These are phyloP conservation scores for Plagodis dolabraria DNA, from an alignment of 2,888 invertebrate species.

Conservation along the genomic window DNA sequence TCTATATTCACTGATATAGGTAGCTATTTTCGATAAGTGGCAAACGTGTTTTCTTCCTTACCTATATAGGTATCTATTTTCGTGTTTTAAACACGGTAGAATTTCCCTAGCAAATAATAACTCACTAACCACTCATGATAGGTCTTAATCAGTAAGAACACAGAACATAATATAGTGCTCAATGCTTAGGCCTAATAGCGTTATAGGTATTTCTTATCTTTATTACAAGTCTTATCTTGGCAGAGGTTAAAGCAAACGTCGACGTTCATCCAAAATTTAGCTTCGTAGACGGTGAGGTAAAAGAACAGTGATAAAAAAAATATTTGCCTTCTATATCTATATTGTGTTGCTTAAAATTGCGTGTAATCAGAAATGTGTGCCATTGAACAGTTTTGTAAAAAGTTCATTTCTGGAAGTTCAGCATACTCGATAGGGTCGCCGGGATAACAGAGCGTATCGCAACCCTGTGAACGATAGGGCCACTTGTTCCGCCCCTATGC, in stretches of 20 bases:
- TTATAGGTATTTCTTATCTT: slow-evolving; percentile 27
- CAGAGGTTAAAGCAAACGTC: slow-evolving; percentile 29
- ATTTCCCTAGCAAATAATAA: background rate
- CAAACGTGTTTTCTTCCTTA: slow-evolving; percentile 6
- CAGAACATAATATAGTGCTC: too few relatives aligned
- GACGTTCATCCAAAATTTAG: slow-evolving; percentile 17
- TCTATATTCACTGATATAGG: too few relatives aligned
- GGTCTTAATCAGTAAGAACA: too few relatives aligned
- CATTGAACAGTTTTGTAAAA: slow-evolving; percentile 18
- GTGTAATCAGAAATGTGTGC: background rate
- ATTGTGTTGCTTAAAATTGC: slow-evolving; percentile 7
- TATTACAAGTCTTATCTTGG: slow-evolving; percentile 13
- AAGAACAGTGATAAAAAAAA: too few relatives aligned
- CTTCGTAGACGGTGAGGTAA: background rate
- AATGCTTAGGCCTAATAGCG: background rate
- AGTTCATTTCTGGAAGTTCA: background rate
- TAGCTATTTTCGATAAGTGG: background rate
- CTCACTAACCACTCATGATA: too few relatives aligned
- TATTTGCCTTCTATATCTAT: too few relatives aligned
- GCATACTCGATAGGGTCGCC: slow-evolving; percentile 10
- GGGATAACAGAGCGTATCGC: slow-evolving; percentile 40
- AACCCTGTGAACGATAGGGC: slow-evolving; percentile 31
- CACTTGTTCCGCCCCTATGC: slow-evolving; percentile 84
- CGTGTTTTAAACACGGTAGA: background rate
- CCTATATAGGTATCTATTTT: background rate